Base-by-base conservation (phyloP, 2,888 invertebrate species). In the Rhamphomyia laevipes region DNA sequence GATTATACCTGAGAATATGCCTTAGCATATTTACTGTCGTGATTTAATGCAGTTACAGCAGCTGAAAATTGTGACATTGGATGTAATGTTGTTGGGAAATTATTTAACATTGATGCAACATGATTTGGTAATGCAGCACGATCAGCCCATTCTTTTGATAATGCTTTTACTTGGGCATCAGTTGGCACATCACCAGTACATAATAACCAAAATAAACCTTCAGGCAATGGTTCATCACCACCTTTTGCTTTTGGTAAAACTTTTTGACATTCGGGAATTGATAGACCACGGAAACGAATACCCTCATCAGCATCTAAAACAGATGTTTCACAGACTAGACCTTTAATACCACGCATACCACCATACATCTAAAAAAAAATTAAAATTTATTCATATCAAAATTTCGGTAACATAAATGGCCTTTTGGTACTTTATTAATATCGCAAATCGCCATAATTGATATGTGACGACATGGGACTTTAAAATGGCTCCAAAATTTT, bases 331-430 rank as follows among this genome's bases (percentile, higher is more conserved):
- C 88, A 90, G 2, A 93, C 88, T 55, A 94, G 74, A 55, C 89
- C 91, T 70, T 86, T 88, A 71, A 94, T 91, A 45, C 91, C 90
- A 65, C 93, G 76, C 93, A 94, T 94, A 52, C 93, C 94, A 60
- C 93, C 93, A 71, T 94, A 83, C 81, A 83, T 82, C 66, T 66
- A 50, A 7, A 51, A 45, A 48, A 45, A 13, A 23, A 16, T 17
- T 47, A 27, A 48, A 51, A 45, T 16, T n/a, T 27, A 7, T n/a
- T n/a, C n/a, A n/a, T n/a, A n/a, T n/a, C n/a, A n/a, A n/a, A n/a
- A n/a, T n/a, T n/a, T n/a, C n/a, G n/a, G n/a, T n/a, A n/a, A n/a
- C n/a, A n/a, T n/a, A n/a, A n/a, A n/a, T n/a, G n/a, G n/a, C n/a
- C n/a, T n/a, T n/a, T n/a, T n/a, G n/a, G n/a, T n/a, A n/a, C n/a